Conservation (phyloP, 2,797 vertebrate genomes). For the Neopelma chrysocephalum region DNA sequence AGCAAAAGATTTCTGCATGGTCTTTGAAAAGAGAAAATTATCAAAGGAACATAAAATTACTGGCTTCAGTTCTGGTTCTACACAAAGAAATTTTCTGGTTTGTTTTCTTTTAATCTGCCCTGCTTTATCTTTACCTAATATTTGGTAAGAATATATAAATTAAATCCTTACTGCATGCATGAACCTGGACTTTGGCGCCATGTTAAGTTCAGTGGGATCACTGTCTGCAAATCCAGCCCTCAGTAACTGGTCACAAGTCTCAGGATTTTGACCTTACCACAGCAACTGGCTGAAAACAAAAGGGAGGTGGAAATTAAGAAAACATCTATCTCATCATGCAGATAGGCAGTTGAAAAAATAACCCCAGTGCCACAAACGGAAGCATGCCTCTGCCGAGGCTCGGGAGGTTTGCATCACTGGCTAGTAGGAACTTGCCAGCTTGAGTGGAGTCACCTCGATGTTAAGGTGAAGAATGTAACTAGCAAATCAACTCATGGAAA, state of each 20-base stretch:
- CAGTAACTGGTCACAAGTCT: background rate
- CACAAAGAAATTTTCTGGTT: background rate
- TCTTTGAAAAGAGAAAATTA: background rate
- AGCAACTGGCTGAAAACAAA: background rate
- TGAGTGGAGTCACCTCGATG: background rate
- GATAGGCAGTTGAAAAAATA: background rate
- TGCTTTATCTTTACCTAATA: background rate
- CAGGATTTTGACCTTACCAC: background rate
- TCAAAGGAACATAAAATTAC: background rate
- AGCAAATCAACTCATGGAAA: background rate
- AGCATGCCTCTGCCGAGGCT: background rate
- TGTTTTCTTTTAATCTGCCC: background rate
- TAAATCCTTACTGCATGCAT: background rate
- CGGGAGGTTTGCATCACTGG: background rate
- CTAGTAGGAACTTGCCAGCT: background rate
- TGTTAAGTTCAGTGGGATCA: background rate
- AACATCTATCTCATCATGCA: background rate
- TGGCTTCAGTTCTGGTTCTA: background rate
- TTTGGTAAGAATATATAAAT: background rate
- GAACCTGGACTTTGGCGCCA: rapidly evolving
- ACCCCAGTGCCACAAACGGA: background rate
- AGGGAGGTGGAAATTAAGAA: background rate
- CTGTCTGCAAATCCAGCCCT: background rate
- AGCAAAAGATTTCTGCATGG: background rate
- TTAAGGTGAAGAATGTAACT: background rate